Conservation (phyloP, 1,140 invertebrate species). For the Rhyacophila brunnea region DNA sequence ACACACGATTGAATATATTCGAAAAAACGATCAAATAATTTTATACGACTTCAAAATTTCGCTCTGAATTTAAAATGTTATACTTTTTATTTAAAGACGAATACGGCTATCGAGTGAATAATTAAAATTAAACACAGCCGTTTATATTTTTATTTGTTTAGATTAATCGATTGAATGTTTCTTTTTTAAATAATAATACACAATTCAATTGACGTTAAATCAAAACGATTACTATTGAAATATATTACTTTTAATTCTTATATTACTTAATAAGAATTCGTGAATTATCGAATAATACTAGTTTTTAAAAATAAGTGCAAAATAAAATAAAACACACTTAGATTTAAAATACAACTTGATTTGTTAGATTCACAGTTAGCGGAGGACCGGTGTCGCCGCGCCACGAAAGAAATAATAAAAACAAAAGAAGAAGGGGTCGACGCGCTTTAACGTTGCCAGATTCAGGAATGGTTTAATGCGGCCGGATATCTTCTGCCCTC, state of each 20-base stretch:
- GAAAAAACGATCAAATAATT: background rate
- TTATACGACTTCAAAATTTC: no score
- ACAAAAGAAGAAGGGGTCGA: conserved; percentile 5
- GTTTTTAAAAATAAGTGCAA: no score
- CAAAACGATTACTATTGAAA: background rate
- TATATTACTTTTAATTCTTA: background rate
- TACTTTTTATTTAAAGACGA: conserved; percentile 1
- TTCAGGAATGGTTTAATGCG: background rate
- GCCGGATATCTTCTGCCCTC: background rate
- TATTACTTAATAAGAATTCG: background rate
- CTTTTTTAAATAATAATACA: no score
- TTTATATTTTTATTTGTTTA: no score
- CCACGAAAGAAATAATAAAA: conserved; percentile 5
- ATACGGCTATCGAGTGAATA: background rate
- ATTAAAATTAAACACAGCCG: no score
- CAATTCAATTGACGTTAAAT: background rate
- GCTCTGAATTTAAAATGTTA: no score
- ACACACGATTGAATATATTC: background rate
- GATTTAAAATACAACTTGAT: no score
- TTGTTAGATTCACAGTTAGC: background rate
- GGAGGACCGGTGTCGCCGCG: no score
- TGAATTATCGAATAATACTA: background rate
- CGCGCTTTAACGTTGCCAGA: background rate
- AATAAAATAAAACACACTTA: no score
- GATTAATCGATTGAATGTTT: no score